Conservation (phyloP, 2,888 invertebrate genomes). For the Polia nebulosa region DNA sequence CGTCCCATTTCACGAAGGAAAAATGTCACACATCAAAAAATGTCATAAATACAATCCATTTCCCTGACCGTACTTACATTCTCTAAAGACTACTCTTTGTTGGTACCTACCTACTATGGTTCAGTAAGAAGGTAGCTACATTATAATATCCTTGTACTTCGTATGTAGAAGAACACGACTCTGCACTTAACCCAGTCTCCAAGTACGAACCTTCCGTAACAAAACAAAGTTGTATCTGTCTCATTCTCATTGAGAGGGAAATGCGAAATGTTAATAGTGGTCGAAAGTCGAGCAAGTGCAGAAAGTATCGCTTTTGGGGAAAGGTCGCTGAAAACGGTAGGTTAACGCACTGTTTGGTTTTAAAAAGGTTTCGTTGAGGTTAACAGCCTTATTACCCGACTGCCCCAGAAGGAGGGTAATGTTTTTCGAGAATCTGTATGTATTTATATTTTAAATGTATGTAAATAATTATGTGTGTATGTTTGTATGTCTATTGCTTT, state of each 20-base stretch:
- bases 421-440: too few relatives aligned
- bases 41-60: too few relatives aligned
- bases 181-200: conserved; percentile 54
- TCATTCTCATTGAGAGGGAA: conserved; percentile 49
- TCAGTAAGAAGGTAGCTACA: not conserved
- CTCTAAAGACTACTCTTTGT: too few relatives aligned
- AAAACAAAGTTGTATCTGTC: conserved; percentile 33
- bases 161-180: conserved; percentile 41
- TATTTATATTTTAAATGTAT: too few relatives aligned
- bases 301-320: conserved; percentile 45
- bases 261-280: conserved; percentile 28
- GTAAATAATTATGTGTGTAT: too few relatives aligned
- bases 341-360: not conserved
- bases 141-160: too few relatives aligned
- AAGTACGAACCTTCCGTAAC: conserved; percentile 21
- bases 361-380: conserved; percentile 7
- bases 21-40: too few relatives aligned
- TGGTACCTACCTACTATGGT: not conserved
- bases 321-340: conserved; percentile 31
- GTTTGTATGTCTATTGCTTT: too few relatives aligned
- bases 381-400: too few relatives aligned
- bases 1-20: too few relatives aligned
- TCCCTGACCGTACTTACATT: too few relatives aligned
- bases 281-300: conserved; percentile 41
- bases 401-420: too few relatives aligned